Base-by-base conservation (phyloP, 2,113 vertebrate species). In the Strix uralensis region DNA sequence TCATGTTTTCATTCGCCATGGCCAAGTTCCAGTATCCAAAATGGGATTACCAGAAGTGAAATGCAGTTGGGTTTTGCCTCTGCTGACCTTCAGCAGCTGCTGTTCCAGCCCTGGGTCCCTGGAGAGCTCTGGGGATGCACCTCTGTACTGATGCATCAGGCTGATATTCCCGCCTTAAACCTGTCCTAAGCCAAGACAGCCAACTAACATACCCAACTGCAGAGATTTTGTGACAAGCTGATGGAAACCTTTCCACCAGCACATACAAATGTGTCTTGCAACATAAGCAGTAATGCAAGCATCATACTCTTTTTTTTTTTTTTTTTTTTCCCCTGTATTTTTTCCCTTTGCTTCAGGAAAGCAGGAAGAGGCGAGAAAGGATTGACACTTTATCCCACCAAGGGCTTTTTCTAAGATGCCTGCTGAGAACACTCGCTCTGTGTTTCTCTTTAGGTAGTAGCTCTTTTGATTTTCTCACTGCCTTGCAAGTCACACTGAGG, bases 381-480 rank as follows among this genome's bases (percentile, higher is more conserved):
- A 92, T 21, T 54, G 70, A 80, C 20, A 22, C 89, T 80, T 54
- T 36, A 66, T 92, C 78, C 71, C 10, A 4, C 89, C 6, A 1
- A 87, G 66, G 88, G 83, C 73, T 75, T 82, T 80, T 77, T n/a
- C 69, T 83, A 6, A 74, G 86, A 34, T 4, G 63, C 95, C 94
- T 92, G 75, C 91, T 86, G 94, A 92, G 91, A 96, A 15, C 36
- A 1, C 74, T 70, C 3, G 0, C 89, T 77, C 22, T 22, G 13
- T 52, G 81, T 67, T 94, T 97, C 92, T 92, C 92, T 95, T 94
- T 83, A 97, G 92, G 52, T 88, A 79, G 90, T 29, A 85, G 73
- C 93, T 97, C 95, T 95, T 97, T 92, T 93, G 92, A 93, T 97
- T 96, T 96, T 42, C 92, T 93, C 42, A 18, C 88, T 58, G 93